Evolutionary conservation across 2,888 invertebrate species (phyloP), one percentile per base, ranked within the genome.

Genomic region (Chrysodeixis includens): DNA sequence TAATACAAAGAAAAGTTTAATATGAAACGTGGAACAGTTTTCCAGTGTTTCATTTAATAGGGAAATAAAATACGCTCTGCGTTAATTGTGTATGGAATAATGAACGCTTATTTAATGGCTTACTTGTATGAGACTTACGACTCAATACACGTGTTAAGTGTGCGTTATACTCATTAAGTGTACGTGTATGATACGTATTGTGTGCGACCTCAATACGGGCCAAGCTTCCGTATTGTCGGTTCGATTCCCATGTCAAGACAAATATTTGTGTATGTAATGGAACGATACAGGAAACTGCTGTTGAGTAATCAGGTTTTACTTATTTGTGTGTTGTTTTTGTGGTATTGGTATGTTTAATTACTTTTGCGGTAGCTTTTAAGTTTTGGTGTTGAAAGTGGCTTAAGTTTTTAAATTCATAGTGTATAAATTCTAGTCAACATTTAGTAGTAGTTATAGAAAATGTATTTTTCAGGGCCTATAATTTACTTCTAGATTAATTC

Each of bases 211-310:
- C 46, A 49, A 49, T 49, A 20, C 9, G 9, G 46, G 14, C 14
- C 26, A 22, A 52, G 22, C 26, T 52, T 52, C 26, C 22, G 52
- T 52, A 6, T 14, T 8, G 55, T 62, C 54, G 20, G 30, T 52
- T 62, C 75, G 46, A 57, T 57, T 78, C 74, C 74, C 74, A 62
- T 61, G 22, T 62, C 75, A n/a, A 30, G 55, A 16, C 62, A 74
- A 78, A 78, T 62, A 78, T 74, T 78, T 74, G 78, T 69, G 26
- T 8, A 30, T 68, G 59, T 69, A 78, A 74, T 78, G 74, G 79
- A 69, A 55, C 35, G 18, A 30, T 18, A 55, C 35, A 55, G 56
- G 75, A 78, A 74, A 46, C 16, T 18, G n/a, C 46, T 49, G 46
- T 35, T 10, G 20, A 8, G 46, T 20, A 20, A 49, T 44, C 44